Evolutionary conservation across 2,797 vertebrate genomes (phyloP).

Genomic region (Lepus oiostolus): DNA sequence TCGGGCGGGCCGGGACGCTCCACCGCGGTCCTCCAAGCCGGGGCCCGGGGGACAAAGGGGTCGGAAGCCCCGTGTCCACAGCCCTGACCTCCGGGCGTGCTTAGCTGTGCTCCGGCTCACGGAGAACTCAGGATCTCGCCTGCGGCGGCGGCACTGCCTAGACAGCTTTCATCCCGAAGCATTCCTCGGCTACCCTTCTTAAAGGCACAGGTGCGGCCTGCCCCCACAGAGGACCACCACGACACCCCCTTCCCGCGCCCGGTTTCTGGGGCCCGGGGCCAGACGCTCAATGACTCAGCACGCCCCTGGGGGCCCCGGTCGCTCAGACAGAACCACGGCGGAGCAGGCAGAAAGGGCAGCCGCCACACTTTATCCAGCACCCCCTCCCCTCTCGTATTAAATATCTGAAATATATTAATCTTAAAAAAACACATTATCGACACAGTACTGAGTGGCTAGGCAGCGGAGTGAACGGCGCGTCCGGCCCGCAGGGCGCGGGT

Average conservation of each 20-base stretch:
- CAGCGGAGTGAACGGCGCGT: conserved; percentile 61
- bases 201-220: background rate
- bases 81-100: too few relatives aligned
- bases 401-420: conserved; percentile 92
- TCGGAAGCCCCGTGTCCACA: too few relatives aligned
- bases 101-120: too few relatives aligned
- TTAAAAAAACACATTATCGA: conserved; percentile 86
- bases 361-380: conserved; percentile 71
- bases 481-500: conserved; percentile 61
- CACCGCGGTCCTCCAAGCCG: too few relatives aligned
- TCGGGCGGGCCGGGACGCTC: too few relatives aligned
- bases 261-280: accelerated
- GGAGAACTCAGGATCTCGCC: too few relatives aligned
- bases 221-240: background rate
- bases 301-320: accelerated
- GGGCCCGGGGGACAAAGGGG: too few relatives aligned
- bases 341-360: background rate
- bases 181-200: too few relatives aligned
- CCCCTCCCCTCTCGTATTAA: conserved; percentile 86
- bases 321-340: background rate
- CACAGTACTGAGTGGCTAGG: conserved; percentile 82
- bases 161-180: too few relatives aligned
- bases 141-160: too few relatives aligned
- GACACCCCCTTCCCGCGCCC: background rate
- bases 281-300: accelerated